These are phyloP conservation scores for Ailuropoda melanoleuca DNA, from an alignment of 2,113 vertebrate genomes.

Conservation along the genomic window DNA sequence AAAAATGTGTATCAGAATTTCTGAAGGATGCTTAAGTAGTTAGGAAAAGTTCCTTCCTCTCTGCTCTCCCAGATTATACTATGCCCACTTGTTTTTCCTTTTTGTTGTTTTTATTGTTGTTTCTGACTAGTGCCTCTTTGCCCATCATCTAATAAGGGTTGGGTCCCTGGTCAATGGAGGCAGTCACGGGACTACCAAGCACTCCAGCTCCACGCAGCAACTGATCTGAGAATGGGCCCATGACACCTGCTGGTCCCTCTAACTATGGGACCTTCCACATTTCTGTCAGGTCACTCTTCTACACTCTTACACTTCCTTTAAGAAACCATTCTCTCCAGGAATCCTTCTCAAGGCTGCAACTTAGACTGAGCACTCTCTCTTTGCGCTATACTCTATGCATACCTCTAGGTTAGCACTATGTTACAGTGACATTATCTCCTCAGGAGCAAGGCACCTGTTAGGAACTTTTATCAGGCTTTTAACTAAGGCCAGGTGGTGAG, in stretches of 20 bases:
- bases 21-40: background rate
- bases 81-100: background rate
- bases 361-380: background rate
- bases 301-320: background rate
- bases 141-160: background rate
- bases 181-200: background rate
- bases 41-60: background rate
- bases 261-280: background rate
- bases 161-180: background rate
- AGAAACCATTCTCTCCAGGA: background rate
- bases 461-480: background rate
- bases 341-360: background rate
- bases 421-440: background rate
- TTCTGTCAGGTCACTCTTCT: background rate
- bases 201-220: background rate
- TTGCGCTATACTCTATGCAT: background rate
- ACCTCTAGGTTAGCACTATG: background rate
- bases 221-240: background rate
- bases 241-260: background rate
- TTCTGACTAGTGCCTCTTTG: background rate
- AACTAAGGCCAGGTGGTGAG: background rate
- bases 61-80: background rate
- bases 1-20: background rate
- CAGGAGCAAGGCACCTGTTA: background rate
- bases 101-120: background rate